Evolutionary conservation across 2,113 vertebrate genomes (phyloP).

Genomic region (Cottus gobio): DNA sequence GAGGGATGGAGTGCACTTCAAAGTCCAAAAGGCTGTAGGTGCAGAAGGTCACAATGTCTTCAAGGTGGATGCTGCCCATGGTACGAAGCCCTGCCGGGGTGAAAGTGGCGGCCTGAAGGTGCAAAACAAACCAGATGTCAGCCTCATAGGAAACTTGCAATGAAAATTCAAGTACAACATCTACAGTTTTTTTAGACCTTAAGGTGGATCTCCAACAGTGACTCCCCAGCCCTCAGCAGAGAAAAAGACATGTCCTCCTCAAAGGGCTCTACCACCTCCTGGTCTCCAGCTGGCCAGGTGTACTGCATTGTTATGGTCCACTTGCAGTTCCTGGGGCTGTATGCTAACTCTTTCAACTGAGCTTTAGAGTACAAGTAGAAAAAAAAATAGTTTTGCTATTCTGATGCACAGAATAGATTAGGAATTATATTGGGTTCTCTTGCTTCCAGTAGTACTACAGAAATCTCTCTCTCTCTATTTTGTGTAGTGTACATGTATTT

Average conservation of each 20-base stretch:
- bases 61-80: conserved; percentile 62
- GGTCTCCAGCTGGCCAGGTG: conserved; percentile 72
- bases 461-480: conserved; percentile 68
- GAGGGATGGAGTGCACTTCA: conserved; percentile 88
- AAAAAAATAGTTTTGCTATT: neutral
- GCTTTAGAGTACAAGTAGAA: conserved; percentile 65
- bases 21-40: conserved; percentile 89
- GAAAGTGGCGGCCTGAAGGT: conserved; percentile 82
- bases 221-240: conserved; percentile 81
- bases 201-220: conserved; percentile 88
- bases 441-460: neutral
- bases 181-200: conserved; percentile 51
- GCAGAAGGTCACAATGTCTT: conserved; percentile 86
- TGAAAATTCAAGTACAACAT: neutral
- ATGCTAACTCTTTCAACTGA: conserved; percentile 86
- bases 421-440: neutral
- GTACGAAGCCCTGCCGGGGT: conserved; percentile 80
- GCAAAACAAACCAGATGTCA: neutral
- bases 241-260: conserved; percentile 75
- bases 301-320: conserved; percentile 75
- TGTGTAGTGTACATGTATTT: neutral
- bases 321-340: conserved; percentile 81
- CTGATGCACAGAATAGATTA: neutral
- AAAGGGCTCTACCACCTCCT: conserved; percentile 63
- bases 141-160: neutral